These are phyloP conservation scores for Ophioninae sp. DNA, from an alignment of 2,888 invertebrate species.

Conservation along the genomic window DNA sequence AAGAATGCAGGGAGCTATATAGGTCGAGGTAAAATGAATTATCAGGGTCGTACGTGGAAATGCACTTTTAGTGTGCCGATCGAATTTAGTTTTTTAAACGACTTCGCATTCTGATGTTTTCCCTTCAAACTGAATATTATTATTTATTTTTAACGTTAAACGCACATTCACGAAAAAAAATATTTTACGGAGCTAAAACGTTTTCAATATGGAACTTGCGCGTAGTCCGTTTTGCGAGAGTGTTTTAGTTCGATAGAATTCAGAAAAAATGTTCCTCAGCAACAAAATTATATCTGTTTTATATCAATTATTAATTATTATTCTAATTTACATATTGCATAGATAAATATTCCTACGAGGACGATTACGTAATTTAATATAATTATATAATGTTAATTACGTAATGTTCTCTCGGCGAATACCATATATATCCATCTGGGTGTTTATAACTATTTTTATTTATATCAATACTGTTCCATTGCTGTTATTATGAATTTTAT, in stretches of 20 bases:
- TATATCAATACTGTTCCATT: no score
- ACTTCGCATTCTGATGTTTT: neutral
- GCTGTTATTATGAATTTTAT: no score
- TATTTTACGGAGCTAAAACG: neutral
- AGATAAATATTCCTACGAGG: no score
- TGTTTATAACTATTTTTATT: no score
- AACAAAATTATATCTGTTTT: neutral
- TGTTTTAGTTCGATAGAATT: neutral
- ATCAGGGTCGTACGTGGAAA: neutral
- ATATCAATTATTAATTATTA: neutral
- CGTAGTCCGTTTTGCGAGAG: neutral
- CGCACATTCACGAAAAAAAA: neutral
- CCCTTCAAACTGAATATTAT: neutral
- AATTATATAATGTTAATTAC: no score
- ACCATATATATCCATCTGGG: no score
- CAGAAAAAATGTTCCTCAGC: neutral
- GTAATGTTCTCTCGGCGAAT: no score
- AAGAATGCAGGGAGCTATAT: neutral
- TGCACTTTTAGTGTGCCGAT: no score
- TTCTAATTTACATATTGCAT: no score
- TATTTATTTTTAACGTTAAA: neutral
- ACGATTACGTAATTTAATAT: no score
- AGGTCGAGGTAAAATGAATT: slow-evolving; percentile 7
- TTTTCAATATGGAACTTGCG: neutral
- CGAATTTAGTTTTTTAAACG: neutral